These are phyloP conservation scores for Archaeoteleia sp. DNA, from an alignment of 2,888 invertebrate species.

Conservation along the genomic window DNA sequence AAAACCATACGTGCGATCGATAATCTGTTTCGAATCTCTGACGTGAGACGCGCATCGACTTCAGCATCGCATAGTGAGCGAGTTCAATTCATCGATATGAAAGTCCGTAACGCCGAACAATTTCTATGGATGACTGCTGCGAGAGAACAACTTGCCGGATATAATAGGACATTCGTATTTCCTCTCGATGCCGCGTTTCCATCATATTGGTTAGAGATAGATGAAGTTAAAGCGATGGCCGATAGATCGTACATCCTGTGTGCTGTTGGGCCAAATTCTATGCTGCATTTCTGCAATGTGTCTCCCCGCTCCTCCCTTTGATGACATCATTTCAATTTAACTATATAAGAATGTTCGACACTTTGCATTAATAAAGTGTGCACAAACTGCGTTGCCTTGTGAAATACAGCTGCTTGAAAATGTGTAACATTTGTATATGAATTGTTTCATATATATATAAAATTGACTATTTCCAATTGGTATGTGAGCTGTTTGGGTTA, in stretches of 20 bases:
- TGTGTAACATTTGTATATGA: too few relatives aligned
- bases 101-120: conserved; percentile 33
- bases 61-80: conserved; percentile 10
- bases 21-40: conserved; percentile 42
- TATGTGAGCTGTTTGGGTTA: too few relatives aligned
- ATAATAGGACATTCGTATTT: conserved; percentile 50
- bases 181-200: conserved; percentile 31
- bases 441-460: too few relatives aligned
- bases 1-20: conserved; percentile 31
- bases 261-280: conserved; percentile 13
- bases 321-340: background rate
- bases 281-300: conserved; percentile 12
- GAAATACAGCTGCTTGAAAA: too few relatives aligned
- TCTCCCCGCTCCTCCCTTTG: background rate
- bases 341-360: background rate
- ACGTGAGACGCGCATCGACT: conserved; percentile 35
- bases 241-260: conserved; percentile 17
- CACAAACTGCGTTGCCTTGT: too few relatives aligned
- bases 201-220: conserved; percentile 37
- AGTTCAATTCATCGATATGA: conserved; percentile 45
- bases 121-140: conserved; percentile 34
- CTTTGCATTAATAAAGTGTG: too few relatives aligned
- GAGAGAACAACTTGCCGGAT: conserved; percentile 44
- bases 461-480: too few relatives aligned
- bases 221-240: conserved; percentile 34